Percentiles rank a stretch among this genome's conserved stretches.
Evolutionary conservation across 2,797 vertebrate genomes (phyloP).

Genomic region (Fringilla coelebs): DNA sequence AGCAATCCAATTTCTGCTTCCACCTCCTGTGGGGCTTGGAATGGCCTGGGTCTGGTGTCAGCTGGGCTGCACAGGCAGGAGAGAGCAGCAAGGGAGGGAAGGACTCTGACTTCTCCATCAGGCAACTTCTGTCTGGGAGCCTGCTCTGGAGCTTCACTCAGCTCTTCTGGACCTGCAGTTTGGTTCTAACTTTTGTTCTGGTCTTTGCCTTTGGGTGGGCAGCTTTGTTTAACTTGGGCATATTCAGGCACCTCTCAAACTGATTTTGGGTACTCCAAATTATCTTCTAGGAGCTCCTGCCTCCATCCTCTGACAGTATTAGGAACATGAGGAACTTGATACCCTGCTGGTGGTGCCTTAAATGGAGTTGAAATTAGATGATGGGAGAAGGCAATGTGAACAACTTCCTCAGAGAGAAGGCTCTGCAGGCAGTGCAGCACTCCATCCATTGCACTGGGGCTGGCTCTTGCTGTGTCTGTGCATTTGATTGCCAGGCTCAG

Average conservation of each 20-base stretch:
- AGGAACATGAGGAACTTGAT: neutral
- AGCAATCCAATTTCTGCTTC: neutral
- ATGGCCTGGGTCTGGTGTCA: neutral
- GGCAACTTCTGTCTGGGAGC: neutral
- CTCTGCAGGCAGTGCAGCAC: neutral
- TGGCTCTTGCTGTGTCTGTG: neutral
- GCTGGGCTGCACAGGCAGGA: neutral
- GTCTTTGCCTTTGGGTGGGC: neutral
- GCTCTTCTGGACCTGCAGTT: neutral
- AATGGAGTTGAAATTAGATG: neutral
- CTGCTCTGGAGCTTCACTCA: neutral
- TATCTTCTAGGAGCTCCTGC: neutral
- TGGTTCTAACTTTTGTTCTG: neutral
- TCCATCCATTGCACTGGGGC: neutral
- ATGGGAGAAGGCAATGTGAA: neutral
- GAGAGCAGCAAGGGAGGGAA: neutral
- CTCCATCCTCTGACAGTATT: neutral
- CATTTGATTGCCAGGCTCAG: neutral
- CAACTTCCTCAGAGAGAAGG: neutral
- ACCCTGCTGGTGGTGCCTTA: neutral
- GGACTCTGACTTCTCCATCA: neutral
- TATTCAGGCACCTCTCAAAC: neutral
- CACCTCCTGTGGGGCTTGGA: neutral
- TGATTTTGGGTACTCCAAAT: neutral
- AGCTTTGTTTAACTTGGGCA: neutral